Base-by-base conservation (phyloP, 1,140 invertebrate species). In the Drosophila mauritiana region DNA sequence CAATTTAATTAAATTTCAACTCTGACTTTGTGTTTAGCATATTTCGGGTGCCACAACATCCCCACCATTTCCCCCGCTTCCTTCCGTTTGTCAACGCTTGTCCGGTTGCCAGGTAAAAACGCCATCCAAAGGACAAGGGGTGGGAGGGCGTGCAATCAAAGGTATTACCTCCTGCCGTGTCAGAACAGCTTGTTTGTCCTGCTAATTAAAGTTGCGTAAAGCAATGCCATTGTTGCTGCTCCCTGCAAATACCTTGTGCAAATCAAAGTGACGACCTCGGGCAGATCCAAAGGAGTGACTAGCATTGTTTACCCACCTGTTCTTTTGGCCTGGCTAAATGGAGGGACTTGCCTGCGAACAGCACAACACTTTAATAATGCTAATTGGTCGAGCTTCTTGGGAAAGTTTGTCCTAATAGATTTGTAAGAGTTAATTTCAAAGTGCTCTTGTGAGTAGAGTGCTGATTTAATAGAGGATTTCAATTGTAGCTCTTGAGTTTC, bases 1-100 rank as follows among this genome's bases (percentile, higher is more conserved):
- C 78, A 83, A 80, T 89, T 88, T 83, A 89, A 89, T 89, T 89
- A 83, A 89, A 80, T 83, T 83, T 62, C 56, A 22, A 42, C 46
- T 46, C 58, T 36, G 42, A 22, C 37, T 2, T 25, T 54, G 52
- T 64, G 13, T 48, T 80, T 63, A 15, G 46, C n/a, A 42, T 54
- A 58, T 70, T 69, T 73, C 20, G 36, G 39, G 31, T 57, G 17
- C 48, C 62, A 48, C 22, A 59, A 40, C 40, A 10, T 1, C n/a
- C 46, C 46, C n/a, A 6, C 15, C 31, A 27, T 15, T 31, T 51
- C 4, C 51, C 5, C 37, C 37, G 12, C 4, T 45, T 20, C 27
- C 20, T 20, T 37, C 54, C 31, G 13, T 20, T n/a, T 40, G 37
- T 61, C 51, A 46, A 64, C 52, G 17, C n/a, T 43, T 49, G 67